Conservation (phyloP, 2,113 vertebrate species). For the Sebastes fasciatus region DNA sequence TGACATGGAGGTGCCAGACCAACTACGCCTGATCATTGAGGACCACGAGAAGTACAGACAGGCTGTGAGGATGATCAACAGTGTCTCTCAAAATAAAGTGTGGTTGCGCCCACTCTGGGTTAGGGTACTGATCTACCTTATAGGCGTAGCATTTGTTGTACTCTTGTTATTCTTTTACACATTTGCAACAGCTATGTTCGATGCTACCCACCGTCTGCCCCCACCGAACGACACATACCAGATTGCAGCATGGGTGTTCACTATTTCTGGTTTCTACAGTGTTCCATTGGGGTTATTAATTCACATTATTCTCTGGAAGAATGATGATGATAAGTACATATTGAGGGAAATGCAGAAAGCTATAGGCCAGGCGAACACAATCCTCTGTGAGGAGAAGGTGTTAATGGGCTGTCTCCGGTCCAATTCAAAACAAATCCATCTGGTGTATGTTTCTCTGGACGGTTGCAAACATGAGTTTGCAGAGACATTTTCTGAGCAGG, state of each 20-base stretch:
- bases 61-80: slow-evolving; percentile 68
- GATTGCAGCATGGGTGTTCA: accelerated
- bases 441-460: slow-evolving; percentile 30
- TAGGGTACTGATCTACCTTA: background rate
- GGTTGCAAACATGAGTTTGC: too few species aligned
- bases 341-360: slow-evolving; percentile 48
- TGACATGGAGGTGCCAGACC: slow-evolving; percentile 62
- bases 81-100: slow-evolving; percentile 31
- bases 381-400: slow-evolving; percentile 63
- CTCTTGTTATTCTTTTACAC: accelerated
- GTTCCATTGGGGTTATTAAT: background rate
- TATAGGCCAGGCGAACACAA: slow-evolving; percentile 63
- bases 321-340: slow-evolving; percentile 34
- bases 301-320: slow-evolving; percentile 1
- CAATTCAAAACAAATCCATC: slow-evolving; percentile 23
- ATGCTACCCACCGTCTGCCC: too few species aligned
- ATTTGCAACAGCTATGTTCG: accelerated
- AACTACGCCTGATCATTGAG: background rate
- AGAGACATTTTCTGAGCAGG: too few species aligned
- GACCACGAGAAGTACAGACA: slow-evolving; percentile 61
- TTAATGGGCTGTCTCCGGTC: slow-evolving; percentile 57
- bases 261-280: background rate
- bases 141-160: background rate
- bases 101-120: slow-evolving; percentile 32
- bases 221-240: accelerated